Base-by-base conservation (phyloP, 2,888 invertebrate genomes). In the Rhamphomyia laevipes region DNA sequence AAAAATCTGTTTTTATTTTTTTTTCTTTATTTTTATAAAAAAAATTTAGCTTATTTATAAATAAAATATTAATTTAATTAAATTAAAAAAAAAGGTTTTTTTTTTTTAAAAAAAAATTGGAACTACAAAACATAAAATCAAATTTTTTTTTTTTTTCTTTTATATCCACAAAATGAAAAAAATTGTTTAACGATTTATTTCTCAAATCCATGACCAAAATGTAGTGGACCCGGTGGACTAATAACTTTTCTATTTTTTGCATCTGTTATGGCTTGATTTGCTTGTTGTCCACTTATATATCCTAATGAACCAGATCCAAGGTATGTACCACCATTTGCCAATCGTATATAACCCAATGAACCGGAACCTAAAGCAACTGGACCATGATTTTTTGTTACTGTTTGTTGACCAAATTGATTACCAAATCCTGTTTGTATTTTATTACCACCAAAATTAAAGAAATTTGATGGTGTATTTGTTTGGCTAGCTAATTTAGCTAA, bases 301-400 rank as follows among this genome's bases (percentile, higher is more conserved):
- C 69, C 70, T 45, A 71, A 51, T 2, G 70, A 69, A 3, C 72
- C 72, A 2, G 71, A 71, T 12, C 72, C 72, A 40, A 72, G 51
- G 37, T 65, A 67, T 7, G 71, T 60, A 47, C 62, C 66, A 16
- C 72, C 72, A 50, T 69, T 70, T 43, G 69, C 59, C 37, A 67
- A 53, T 0, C 64, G 63, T 5, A 71, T 65, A 48, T 65, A 70
- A 4, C 72, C 72, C 45, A 72, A 53, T 5, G 68, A 65, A 0
- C 72, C 72, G 0, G 71, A 71, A 3, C 72, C 72, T 44, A 72
- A 45, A 4, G 71, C 66, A 21, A 72, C 49, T 10, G 57, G 55
- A 38, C 57, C 58, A 53, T 58, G 58, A 50, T 53, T 55, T 33
- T 46, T 48, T 17, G 52, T 45, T n/a, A 50, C 45, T n/a, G 53